A percentile compares a stretch with the other conserved stretches of the same genome.
These are phyloP conservation scores for Physocephala rufipes DNA, from an alignment of 2,888 invertebrate genomes.

Conservation along the genomic window DNA sequence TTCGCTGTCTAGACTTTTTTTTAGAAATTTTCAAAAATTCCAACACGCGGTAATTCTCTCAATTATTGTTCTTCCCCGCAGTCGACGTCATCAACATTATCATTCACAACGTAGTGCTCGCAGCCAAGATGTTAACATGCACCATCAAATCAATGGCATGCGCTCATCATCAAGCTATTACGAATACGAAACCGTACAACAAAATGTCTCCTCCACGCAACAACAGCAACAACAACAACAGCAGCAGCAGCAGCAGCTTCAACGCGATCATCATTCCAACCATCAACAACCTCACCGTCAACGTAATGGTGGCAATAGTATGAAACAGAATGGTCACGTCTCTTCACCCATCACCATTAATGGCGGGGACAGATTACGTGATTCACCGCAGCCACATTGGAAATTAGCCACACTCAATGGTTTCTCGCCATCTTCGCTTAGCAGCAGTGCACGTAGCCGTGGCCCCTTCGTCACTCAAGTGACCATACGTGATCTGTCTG, in stretches of 20 bases:
- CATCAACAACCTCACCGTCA: conserved; percentile 44
- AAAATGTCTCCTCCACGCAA: conserved; percentile 64
- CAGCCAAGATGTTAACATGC: conserved; percentile 69
- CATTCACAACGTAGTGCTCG: conserved; percentile 71
- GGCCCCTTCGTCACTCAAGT: conserved; percentile 74
- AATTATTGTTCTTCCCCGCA: conserved; percentile 50
- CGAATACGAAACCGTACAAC: conserved; percentile 83
- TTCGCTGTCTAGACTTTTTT: background rate
- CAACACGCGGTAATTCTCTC: background rate
- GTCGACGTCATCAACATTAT: conserved; percentile 75
- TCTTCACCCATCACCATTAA: conserved; percentile 45
- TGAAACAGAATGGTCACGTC: conserved; percentile 47
- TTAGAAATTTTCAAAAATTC: no score
- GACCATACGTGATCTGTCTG: conserved; percentile 69
- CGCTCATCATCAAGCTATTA: conserved; percentile 85
- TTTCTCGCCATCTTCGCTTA: conserved; percentile 58
- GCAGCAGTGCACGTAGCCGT: conserved; percentile 65
- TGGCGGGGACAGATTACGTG: conserved; percentile 54
- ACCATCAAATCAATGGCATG: conserved; percentile 51
- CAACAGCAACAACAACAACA: conserved; percentile 52
- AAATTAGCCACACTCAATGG: conserved; percentile 62
- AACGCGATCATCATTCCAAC: background rate
- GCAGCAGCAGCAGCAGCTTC: conserved; percentile 51
- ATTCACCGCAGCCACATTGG: conserved; percentile 61
- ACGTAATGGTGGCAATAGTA: conserved; percentile 57